Conservation (phyloP, 92 coral and sea anemone genomes). For the Porites divaricata region DNA sequence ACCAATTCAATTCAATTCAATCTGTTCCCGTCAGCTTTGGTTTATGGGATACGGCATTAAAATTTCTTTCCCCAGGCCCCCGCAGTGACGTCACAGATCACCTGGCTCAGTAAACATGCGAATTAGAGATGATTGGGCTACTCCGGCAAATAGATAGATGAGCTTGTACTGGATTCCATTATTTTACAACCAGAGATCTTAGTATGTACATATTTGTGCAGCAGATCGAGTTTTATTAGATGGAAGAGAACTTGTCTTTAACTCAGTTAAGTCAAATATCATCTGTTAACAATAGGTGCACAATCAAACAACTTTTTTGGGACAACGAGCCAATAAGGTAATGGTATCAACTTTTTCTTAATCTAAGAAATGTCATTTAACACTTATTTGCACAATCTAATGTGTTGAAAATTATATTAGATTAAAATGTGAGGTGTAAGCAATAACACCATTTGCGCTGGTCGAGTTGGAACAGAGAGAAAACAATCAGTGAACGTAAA, state of each 20-base stretch:
- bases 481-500: neutral
- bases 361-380: conserved; percentile 3
- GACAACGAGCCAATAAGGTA: neutral
- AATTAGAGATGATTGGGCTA: too few relatives aligned
- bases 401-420: neutral
- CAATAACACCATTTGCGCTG: neutral
- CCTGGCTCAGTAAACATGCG: too few relatives aligned
- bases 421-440: neutral
- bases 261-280: neutral
- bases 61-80: too few relatives aligned
- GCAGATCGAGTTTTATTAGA: conserved; percentile 1
- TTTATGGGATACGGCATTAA: too few relatives aligned
- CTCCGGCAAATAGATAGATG: too few relatives aligned
- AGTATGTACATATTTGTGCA: neutral
- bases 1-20: too few relatives aligned
- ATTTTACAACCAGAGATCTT: too few relatives aligned
- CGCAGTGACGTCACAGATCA: too few relatives aligned
- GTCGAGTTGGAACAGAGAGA: neutral
- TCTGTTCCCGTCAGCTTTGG: too few relatives aligned
- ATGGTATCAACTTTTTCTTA: neutral
- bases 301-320: neutral
- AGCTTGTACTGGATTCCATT: too few relatives aligned
- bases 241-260: neutral
- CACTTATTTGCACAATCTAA: neutral
- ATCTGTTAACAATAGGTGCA: neutral